Evolutionary conservation across 2,888 invertebrate genomes (phyloP).

Genomic region (Opisthograptis luteolata): DNA sequence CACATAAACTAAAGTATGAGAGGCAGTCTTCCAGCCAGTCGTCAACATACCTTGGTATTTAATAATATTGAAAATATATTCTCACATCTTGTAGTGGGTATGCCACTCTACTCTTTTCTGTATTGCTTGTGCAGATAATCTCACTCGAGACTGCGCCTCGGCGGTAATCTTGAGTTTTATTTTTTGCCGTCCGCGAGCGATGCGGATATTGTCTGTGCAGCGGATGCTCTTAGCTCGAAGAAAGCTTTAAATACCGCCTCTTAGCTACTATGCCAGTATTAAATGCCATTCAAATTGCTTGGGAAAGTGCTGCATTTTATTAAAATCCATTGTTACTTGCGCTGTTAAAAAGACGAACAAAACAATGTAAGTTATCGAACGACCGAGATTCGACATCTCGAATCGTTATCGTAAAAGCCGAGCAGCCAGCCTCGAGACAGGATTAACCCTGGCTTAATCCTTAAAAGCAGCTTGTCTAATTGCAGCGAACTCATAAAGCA

Average conservation of each 20-base stretch:
- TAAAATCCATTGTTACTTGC: slow-evolving; percentile 26
- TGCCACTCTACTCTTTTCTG: neutral
- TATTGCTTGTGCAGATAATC: slow-evolving; percentile 9
- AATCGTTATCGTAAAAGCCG: slow-evolving; percentile 68
- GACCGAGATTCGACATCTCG: slow-evolving; percentile 57
- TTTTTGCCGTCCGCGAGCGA: slow-evolving; percentile 46
- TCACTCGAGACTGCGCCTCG: slow-evolving; percentile 25
- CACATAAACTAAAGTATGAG: no score
- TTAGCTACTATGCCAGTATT: slow-evolving; percentile 27
- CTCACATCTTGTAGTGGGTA: no score
- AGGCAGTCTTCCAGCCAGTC: no score
- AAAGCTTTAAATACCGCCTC: slow-evolving; percentile 48
- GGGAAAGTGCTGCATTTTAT: slow-evolving; percentile 31
- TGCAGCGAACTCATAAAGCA: slow-evolving; percentile 76
- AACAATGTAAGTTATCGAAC: slow-evolving; percentile 24
- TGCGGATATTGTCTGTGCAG: slow-evolving; percentile 56
- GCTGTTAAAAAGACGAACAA: slow-evolving; percentile 7
- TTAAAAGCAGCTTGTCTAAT: slow-evolving; percentile 79
- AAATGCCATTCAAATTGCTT: slow-evolving; percentile 37
- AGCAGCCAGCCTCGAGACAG: slow-evolving; percentile 49
- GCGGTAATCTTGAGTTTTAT: slow-evolving; percentile 49
- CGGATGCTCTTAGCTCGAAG: slow-evolving; percentile 49
- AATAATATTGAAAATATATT: no score
- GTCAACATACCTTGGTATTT: no score
- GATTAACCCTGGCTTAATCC: slow-evolving; percentile 67